Percentiles rank a stretch among this genome's conserved stretches.
phyloP scores from a whole-genome alignment of 2,113 vertebrate species.

The Nothobranchius furzeri region DNA sequence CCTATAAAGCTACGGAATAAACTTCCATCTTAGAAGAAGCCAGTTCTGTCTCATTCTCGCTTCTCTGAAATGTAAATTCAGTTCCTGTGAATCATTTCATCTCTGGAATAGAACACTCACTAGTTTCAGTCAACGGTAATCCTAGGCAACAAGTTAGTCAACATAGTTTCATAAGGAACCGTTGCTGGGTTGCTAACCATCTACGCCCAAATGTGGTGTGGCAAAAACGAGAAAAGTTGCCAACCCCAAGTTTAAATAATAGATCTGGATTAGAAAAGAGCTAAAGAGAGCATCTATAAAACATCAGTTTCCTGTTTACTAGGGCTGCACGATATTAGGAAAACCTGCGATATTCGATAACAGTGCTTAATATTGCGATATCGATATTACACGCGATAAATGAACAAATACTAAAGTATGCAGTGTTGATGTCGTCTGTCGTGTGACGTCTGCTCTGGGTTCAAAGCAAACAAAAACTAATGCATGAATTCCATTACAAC shows the following conservation, averaged over 20 bases:
- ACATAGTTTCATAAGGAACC: neutral
- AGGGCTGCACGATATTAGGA: too few relatives aligned
- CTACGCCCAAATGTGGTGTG: neutral
- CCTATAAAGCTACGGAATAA: neutral
- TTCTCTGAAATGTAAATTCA: neutral
- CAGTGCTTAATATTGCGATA: too few relatives aligned
- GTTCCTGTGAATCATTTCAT: neutral
- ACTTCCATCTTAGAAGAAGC: neutral
- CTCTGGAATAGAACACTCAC: neutral
- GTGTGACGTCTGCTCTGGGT: too few relatives aligned
- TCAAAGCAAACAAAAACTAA: too few relatives aligned
- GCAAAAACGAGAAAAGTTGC: neutral
- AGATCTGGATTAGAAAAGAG: neutral
- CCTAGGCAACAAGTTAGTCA: slow-evolving; percentile 7
- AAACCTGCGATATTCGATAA: too few relatives aligned
- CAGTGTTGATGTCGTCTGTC: too few relatives aligned
- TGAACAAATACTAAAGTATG: too few relatives aligned
- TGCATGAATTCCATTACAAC: too few relatives aligned
- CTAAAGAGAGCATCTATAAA: neutral
- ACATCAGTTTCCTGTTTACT: too few relatives aligned
- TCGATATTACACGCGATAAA: too few relatives aligned
- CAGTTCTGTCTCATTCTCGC: neutral
- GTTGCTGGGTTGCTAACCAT: neutral
- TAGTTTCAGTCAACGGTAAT: neutral
- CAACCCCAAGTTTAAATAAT: neutral